These are phyloP conservation scores for Marcusenius ussheri DNA, from an alignment of 2,113 vertebrate genomes.

Conservation along the genomic window DNA sequence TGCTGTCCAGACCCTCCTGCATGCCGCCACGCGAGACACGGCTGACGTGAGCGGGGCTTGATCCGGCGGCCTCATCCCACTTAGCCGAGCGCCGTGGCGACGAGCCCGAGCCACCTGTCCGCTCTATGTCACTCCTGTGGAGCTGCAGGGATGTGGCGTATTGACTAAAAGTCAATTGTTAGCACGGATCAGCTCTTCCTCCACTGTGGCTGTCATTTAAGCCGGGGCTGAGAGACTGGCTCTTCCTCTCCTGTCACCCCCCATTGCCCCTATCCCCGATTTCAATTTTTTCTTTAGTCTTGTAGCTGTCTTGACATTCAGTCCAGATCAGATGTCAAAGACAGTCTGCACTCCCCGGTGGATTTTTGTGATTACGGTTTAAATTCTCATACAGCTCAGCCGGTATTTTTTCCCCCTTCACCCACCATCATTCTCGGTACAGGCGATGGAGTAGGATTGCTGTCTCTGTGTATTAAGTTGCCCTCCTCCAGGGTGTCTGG, in stretches of 20 bases:
- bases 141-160: not conserved
- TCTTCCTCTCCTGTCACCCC: not conserved
- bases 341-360: not conserved
- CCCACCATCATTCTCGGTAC: slow-evolving; percentile 25
- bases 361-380: not conserved
- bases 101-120: not conserved
- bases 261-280: not conserved
- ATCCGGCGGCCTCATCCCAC: not conserved
- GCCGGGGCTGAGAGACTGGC: not conserved
- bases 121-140: not conserved
- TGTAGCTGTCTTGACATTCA: not conserved
- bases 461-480: not conserved
- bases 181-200: not conserved
- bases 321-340: slow-evolving; percentile 10
- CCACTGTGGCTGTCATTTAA: not conserved
- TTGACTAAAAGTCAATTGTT: not conserved
- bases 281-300: not conserved
- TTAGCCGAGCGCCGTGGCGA: not conserved
- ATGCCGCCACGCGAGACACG: not conserved
- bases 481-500: not conserved
- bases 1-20: not conserved
- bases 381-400: not conserved
- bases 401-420: slow-evolving; percentile 9
- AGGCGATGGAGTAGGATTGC: not conserved
- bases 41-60: not conserved